Base-by-base conservation (phyloP, 2,888 invertebrate species). In the Lagria hirta region DNA sequence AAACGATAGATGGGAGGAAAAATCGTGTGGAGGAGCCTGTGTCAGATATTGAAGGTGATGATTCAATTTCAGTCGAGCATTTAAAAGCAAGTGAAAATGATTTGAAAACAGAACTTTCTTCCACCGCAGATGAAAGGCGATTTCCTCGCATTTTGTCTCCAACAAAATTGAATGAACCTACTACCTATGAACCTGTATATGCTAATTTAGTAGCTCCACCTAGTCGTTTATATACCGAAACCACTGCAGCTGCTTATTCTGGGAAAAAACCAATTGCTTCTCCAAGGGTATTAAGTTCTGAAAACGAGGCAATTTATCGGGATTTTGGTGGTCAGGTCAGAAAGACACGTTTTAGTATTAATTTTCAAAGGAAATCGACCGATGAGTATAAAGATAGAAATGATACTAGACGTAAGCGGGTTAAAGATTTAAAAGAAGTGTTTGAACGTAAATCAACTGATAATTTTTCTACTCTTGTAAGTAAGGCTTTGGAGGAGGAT, bases 161-260 rank as follows among this genome's bases (percentile, higher is more conserved):
- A 5, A 29, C 30, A 1, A 30, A 30, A n/a, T 49, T 37, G 17
- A 40, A 48, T 4, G 27, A 42, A 24, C 15, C 22, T 4, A 24
- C 35, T n/a, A 26, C 33, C 6, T 54, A 55, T 21, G 54, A 59
- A 24, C 58, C 59, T 2, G 53, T 60, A 8, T 59, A 58, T 27
- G 46, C 52, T 12, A 57, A 55, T 34, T 40, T 41, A 20, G 3
- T 20, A 10, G 29, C 29, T 24, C 10, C 24, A 24, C 10, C 10
- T 7, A 4, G 17, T 8, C 14, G 4, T 12, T 12, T 1, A 6
- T 7, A 5, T 18, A 6, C 20, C 20, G 20, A 6, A 6, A 6
- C 20, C 7, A 6, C 20, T 7, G 20, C 7, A 10, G 11, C 21
- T 20, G 14, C 24, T 7, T 10, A 20, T 26, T 26, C 21, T 1